Evolutionary conservation across 2,797 vertebrate species (phyloP).

Genomic region (Hypotaenidia philippensis): DNA sequence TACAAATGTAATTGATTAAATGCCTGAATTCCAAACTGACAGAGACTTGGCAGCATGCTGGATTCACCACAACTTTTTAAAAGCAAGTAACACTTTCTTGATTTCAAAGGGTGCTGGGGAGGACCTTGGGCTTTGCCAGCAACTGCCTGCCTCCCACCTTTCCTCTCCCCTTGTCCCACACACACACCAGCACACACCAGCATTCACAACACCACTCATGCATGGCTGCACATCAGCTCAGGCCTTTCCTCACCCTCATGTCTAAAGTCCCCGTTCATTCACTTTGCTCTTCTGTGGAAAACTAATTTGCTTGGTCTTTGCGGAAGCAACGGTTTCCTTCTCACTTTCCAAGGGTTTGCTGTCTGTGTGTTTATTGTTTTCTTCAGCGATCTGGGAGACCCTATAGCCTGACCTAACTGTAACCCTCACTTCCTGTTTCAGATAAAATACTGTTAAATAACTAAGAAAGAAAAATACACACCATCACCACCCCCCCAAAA

Average conservation of each 20-base stretch:
- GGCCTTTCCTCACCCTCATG: background rate
- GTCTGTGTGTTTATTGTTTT: background rate
- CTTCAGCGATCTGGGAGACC: background rate
- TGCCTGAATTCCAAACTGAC: slow-evolving; percentile 30
- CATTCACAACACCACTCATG: background rate
- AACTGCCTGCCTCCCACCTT: background rate
- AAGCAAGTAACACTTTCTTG: background rate
- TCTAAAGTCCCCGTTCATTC: background rate
- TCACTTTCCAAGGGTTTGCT: background rate
- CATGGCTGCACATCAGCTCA: background rate
- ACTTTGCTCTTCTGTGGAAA: background rate
- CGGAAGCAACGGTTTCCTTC: background rate
- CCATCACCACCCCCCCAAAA: rapidly evolving
- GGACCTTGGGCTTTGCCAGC: background rate
- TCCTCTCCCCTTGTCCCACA: background rate
- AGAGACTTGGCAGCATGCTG: slow-evolving; percentile 51
- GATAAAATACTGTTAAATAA: slow-evolving; percentile 30
- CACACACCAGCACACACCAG: rapidly evolving
- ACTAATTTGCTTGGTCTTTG: background rate
- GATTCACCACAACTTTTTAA: slow-evolving; percentile 19
- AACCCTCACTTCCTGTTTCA: slow-evolving; percentile 28
- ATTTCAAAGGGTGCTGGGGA: background rate
- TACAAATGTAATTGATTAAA: slow-evolving; percentile 44
- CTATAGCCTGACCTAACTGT: background rate
- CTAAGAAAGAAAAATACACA: background rate